A percentile compares a stretch with the other conserved stretches of the same genome.
Evolutionary conservation across 1,140 invertebrate species (phyloP).

Genomic region (Ceratosolen solmsi): DNA sequence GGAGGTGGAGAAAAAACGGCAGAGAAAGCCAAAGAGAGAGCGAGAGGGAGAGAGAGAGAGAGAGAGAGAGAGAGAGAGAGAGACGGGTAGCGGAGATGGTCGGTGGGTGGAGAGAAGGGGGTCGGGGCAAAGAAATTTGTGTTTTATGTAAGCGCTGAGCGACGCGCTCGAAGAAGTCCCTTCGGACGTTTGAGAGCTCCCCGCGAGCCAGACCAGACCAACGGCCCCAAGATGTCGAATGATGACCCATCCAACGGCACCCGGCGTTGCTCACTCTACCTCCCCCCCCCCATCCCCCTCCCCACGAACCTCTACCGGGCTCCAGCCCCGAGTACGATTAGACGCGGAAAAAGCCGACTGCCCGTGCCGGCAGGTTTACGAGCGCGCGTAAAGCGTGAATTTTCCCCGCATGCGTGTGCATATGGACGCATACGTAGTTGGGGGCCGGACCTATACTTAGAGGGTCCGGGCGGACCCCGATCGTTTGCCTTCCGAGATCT

Average conservation of each 20-base stretch:
- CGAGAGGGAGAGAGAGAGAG: background rate
- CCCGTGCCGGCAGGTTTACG: no score
- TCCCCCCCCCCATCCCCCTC: background rate
- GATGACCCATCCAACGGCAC: no score
- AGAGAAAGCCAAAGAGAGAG: background rate
- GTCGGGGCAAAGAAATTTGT: constrained; percentile 9
- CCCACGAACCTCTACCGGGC: background rate
- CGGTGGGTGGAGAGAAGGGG: background rate
- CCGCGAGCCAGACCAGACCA: no score
- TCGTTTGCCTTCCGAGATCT: background rate
- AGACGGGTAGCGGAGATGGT: background rate
- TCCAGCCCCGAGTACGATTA: background rate
- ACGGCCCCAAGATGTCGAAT: no score
- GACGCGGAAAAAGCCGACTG: background rate
- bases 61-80: background rate
- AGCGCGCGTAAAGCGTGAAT: background rate
- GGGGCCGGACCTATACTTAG: constrained; percentile 25
- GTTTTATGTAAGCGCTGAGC: constrained; percentile 3
- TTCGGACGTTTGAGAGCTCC: background rate
- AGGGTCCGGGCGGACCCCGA: constrained; percentile 22
- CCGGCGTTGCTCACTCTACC: no score
- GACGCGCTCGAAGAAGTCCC: background rate
- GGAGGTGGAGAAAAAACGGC: background rate
- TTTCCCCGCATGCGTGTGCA: background rate
- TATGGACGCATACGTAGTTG: background rate